Evolutionary conservation across 2,888 invertebrate species (phyloP).

Genomic region (Drosophila putrida): DNA sequence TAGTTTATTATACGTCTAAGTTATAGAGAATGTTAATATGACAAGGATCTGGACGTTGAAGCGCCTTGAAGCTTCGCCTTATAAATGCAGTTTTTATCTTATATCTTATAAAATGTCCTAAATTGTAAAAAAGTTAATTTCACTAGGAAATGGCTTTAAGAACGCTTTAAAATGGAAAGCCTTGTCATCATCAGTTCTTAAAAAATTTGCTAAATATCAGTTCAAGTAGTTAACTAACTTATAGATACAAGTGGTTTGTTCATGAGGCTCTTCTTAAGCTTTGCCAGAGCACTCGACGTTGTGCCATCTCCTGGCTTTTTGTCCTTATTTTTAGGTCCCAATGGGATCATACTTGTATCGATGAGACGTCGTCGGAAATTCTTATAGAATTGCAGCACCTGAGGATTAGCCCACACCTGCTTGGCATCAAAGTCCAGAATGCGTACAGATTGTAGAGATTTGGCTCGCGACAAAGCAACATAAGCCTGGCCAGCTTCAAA

Average conservation of each 20-base stretch:
- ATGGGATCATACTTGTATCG: constrained; percentile 88
- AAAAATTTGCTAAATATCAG: constrained; percentile 7
- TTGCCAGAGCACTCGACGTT: constrained; percentile 72
- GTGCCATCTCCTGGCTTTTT: constrained; percentile 61
- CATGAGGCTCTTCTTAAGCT: constrained; percentile 84
- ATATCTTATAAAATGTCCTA: too few species aligned
- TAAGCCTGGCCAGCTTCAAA: constrained; percentile 99
- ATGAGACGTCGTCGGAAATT: constrained; percentile 88
- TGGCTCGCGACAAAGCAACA: constrained; percentile 96
- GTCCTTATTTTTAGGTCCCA: constrained; percentile 86
- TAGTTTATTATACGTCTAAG: neutral
- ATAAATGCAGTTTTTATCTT: too few species aligned
- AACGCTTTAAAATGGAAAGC: constrained; percentile 15
- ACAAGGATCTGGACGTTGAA: constrained; percentile 31
- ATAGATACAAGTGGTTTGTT: constrained; percentile 85
- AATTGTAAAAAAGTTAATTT: too few species aligned
- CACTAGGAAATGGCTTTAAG: too few species aligned
- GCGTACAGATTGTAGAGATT: constrained; percentile 93
- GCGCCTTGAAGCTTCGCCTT: neutral
- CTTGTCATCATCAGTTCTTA: constrained; percentile 25
- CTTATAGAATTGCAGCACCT: constrained; percentile 93
- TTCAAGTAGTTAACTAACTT: constrained; percentile 57
- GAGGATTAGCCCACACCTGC: constrained; percentile 95
- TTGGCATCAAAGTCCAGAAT: constrained; percentile 94
- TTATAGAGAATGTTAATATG: neutral